Base-by-base conservation (phyloP, 2,888 invertebrate species). In the Glyphotaelius pellucidus region DNA sequence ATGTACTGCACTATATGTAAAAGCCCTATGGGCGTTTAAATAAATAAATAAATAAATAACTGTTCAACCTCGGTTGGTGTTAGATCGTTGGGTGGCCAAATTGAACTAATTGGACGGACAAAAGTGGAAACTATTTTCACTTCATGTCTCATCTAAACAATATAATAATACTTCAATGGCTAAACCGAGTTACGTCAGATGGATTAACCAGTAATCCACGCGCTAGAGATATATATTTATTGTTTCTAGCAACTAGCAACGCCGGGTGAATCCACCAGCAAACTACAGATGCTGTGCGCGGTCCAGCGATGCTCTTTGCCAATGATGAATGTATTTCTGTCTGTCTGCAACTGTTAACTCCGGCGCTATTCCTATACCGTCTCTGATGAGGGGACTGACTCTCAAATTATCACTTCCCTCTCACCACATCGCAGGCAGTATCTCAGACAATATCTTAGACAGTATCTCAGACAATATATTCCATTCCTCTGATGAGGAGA, bases 261-360 rank as follows among this genome's bases (percentile, higher is more conserved):
- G 52, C 52, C 52, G 52, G 52, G 52, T 3, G 52, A 67, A 67
- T 67, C 52, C 52, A 25, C 19, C 25, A 67, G 52, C 19, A 52
- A 67, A 15, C 52, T 67, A 67, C 9, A 38, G 42, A 38, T 85
- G 85, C 38, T 38, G 38, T n/a, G 85, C 35, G 12, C 32, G 42
- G 38, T 42, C 32, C 85, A n/a, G 85, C 85, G 85, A 35, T 47
- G 86, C 86, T 38, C 35, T n/a, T 86, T 47, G 86, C 86, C 86
- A 86, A 47, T 86, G 86, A 86, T 42, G 86, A 42, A 86, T 86
- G 86, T 86, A 86, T 86, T 86, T 86, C 14, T 25, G 86, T 35
- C 38, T 38, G 86, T 86, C 86, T 86, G 86, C 86, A 47, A 30
- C 35, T n/a, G 14, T 12, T 67, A 25, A 67, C 7, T 67, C 81